Base-by-base conservation (phyloP, 2,888 invertebrate genomes). In the Cheilosia impressa region DNA sequence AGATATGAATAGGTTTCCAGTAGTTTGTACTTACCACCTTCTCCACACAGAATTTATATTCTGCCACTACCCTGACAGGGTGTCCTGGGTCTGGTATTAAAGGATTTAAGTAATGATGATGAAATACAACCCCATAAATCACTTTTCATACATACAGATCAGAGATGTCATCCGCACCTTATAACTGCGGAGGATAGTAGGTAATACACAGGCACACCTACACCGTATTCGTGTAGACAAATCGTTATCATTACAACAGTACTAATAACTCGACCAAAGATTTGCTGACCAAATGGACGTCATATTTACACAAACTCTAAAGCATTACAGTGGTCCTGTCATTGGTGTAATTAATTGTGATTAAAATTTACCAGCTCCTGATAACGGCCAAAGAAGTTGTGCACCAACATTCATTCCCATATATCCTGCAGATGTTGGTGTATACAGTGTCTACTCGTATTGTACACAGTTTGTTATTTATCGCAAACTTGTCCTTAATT, bases 91-190 rank as follows among this genome's bases (percentile, higher is more conserved):
- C 65, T 72, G 52, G 73, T 38, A 45, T 71, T 71, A 76, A 77
- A 77, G 81, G 71, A 58, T 71, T 81, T 52, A 65, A 58, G 58
- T 76, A 81, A 76, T 77, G 77, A 72, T 82, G 82, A 72, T 77
- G 60, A 66, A 82, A 72, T 24, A 62, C 47, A 72, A 15, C 34
- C 53, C 31, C 53, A 57, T 82, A 78, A 82, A 78, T 82, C 77
- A 66, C 60, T 71, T 82, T 45, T 47, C 60, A 22, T 63, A 62
- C 10, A 63, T 31, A 57, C 22, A 52, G 38, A 55, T 13, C 17
- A 13, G 24, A 27, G 22, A 50, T n/a, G 17, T 19, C 19, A 15
- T 4, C 17, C 47, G 5, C 17, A 17, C 17, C 52, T 45, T 31
- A 27, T 6, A 62, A 68, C 53, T 34, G 13, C 17, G 7, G 31